Evolutionary conservation across 1,140 invertebrate genomes (phyloP), one percentile per base, ranked within the genome.

Genomic region (Dinoponera quadriceps): DNA sequence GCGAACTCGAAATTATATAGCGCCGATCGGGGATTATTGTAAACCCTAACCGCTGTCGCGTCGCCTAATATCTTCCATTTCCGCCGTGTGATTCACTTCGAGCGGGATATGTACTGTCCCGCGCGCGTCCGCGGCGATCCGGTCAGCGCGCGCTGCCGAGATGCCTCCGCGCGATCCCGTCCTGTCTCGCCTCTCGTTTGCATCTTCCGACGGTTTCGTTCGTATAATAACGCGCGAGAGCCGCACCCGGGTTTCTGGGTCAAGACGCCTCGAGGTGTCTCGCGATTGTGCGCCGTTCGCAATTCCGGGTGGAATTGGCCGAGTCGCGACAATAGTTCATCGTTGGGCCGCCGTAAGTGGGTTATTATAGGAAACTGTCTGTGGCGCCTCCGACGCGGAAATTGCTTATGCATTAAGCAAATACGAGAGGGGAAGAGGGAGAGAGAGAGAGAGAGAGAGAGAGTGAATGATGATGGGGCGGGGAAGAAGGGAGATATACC

Each of bases 341-440:
- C 83, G 82, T 75, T 75, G 84, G 49, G 54, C 33, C 29, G 80
- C 82, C 66, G 89, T 92, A 93, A 92, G 92, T 93, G 91, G 91
- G 89, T 93, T 92, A 92, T 93, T 92, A 93, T 92, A 92, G 91
- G 91, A 90, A 91, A 91, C 88, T 91, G 90, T 92, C 89, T 92
- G 91, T 88, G 88, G 85, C 85, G 83, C 87, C 87, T 91, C 87
- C 91, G 91, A 91, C 85, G 85, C 90, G 92, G 92, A 93, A 93
- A 93, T 93, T 93, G 92, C 93, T 93, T 91, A 92, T 93, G 91
- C 91, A 93, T 92, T 93, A 92, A 92, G 92, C 90, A 92, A 93
- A 93, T 93, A 92, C 88, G 88, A 91, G 88, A 90, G 88, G 90
- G 90, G 91, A n/a, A 55, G 27, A n/a, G 54, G 25, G 20, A 25